Conservation (phyloP, 2,888 invertebrate species). For the Heliconius aoede region DNA sequence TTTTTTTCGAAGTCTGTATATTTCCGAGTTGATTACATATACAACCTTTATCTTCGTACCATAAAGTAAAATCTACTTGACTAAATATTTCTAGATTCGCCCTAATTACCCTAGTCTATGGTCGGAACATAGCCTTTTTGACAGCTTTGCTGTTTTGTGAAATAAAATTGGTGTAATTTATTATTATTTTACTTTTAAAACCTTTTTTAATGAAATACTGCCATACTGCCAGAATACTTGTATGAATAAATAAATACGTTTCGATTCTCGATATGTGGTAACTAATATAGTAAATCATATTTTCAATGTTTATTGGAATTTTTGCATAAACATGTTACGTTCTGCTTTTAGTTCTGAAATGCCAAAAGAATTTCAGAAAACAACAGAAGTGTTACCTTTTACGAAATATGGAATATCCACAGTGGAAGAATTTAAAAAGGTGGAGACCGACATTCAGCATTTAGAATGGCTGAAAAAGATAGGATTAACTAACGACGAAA, state of each 20-base stretch:
- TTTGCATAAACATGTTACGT: neutral
- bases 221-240: no score
- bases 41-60: no score
- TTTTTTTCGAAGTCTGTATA: no score
- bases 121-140: constrained; percentile 28
- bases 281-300: constrained; percentile 3
- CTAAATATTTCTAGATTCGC: neutral
- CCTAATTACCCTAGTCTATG: constrained; percentile 17
- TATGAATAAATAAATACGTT: constrained; percentile 4
- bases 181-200: neutral
- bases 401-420: constrained; percentile 74
- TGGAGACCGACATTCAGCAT: constrained; percentile 66
- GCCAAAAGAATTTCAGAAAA: constrained; percentile 73
- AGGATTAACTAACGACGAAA: constrained; percentile 77
- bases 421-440: constrained; percentile 70
- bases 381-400: constrained; percentile 71
- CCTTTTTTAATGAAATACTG: neutral
- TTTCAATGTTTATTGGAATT: constrained; percentile 11
- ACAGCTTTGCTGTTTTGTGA: constrained; percentile 33
- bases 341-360: constrained; percentile 65
- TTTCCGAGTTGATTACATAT: no score
- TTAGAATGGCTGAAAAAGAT: constrained; percentile 75
- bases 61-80: neutral
- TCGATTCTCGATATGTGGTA: constrained; percentile 11
- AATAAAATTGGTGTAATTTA: constrained; percentile 20